Conservation (phyloP, 1,140 invertebrate genomes). For the Trachelipus rathkii region DNA sequence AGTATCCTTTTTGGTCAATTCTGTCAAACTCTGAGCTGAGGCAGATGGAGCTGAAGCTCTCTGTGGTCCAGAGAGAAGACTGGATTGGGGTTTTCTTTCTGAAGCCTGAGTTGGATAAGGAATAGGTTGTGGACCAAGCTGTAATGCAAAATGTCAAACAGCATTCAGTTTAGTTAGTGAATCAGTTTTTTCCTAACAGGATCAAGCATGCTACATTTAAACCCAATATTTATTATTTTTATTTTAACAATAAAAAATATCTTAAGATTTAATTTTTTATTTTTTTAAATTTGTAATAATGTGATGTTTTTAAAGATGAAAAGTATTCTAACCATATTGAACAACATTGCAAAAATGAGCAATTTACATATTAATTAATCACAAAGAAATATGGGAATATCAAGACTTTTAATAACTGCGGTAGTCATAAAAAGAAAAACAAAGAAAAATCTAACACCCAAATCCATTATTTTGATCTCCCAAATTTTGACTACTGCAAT, state of each 20-base stretch:
- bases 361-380: too few relatives aligned
- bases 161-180: neutral
- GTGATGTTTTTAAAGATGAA: neutral
- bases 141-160: neutral
- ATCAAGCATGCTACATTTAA: too few relatives aligned
- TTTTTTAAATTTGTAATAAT: neutral
- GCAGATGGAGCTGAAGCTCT: neutral
- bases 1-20: conserved; percentile 1
- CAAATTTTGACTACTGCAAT: too few relatives aligned
- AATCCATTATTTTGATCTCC: too few relatives aligned
- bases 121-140: neutral
- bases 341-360: neutral
- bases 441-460: too few relatives aligned
- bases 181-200: neutral
- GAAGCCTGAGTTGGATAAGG: neutral
- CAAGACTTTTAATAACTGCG: too few relatives aligned
- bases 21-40: neutral
- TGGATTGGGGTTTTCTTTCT: neutral
- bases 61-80: neutral
- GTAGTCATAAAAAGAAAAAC: too few relatives aligned
- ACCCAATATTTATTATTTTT: neutral
- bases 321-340: neutral
- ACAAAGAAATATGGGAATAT: too few relatives aligned
- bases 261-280: neutral
- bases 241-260: neutral